Evolutionary conservation across 2,888 invertebrate genomes (phyloP), one percentile per base, ranked within the genome.

Genomic region (Tipula unca): DNA sequence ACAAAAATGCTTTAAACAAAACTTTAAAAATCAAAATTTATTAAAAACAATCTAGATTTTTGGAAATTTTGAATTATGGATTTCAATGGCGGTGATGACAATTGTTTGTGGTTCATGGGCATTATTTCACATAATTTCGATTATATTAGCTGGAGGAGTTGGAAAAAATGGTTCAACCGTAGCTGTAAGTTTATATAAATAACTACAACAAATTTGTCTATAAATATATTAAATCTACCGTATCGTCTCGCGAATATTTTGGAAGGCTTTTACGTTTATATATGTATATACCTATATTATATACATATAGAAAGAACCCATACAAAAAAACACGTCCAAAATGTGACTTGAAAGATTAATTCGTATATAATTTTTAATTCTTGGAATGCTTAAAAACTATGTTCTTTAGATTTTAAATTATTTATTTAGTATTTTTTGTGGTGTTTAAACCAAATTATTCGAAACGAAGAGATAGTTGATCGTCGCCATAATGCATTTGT

Each of bases 131-230:
- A 94, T 95, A 90, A 93, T 94, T 91, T 93, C 93, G 91, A 93
- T 96, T 92, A 95, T 96, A 92, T 94, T 96, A 93, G 94, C 94
- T 91, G 97, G 98, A 91, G 99, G 99, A 92, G 96, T 97, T 91
- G 99, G 99, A 91, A 99, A 98, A 94, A 99, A 99, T 94, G 99
- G 98, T 92, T 99, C 99, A 89, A 98, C 99, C 88, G 98, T 99
- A 89, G 99, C 99, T 93, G 99, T 99, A 96, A 96, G 97, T 93
- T 93, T n/a, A 82, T 29, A 32, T 17, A 83, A 83, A 32, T 87
- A 35, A 20, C 36, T 6, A 69, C 36, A 17, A 42, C 4, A 29
- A 42, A 14, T 17, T 25, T 84, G n/a, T 48, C 10, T 29, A 20
- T 39, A 85, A 86, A 29, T 32, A 35, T 17, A 32, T 29, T 69